A percentile compares a stretch with the other conserved stretches of the same genome.
phyloP scores from a whole-genome alignment of 2,113 vertebrate genomes.

The Rhabdomys dilectus region DNA sequence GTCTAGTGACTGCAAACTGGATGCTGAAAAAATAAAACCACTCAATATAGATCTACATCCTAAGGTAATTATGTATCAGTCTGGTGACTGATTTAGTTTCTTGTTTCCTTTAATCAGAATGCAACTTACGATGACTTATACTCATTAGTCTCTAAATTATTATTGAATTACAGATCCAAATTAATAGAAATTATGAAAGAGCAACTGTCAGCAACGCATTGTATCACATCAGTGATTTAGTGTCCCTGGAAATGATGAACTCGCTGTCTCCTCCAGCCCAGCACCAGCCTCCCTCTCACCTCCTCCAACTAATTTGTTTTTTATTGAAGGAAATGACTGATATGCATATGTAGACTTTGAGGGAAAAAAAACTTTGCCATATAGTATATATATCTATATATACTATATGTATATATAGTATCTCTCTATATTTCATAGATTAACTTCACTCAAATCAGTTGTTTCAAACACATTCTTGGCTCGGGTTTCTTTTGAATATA shows the following conservation, averaged over 20 bases:
- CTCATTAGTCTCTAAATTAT: constrained; percentile 78
- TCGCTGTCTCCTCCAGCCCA: background rate
- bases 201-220: constrained; percentile 71
- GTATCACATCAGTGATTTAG: constrained; percentile 77
- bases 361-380: constrained; percentile 74
- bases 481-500: constrained; percentile 44
- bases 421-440: constrained; percentile 77
- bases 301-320: constrained; percentile 57
- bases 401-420: too few relatives aligned
- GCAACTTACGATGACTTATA: constrained; percentile 76
- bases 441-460: constrained; percentile 75
- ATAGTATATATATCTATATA: too few relatives aligned
- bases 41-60: constrained; percentile 40
- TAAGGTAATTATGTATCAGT: constrained; percentile 13
- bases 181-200: constrained; percentile 81
- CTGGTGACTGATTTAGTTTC: background rate
- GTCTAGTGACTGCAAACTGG: background rate
- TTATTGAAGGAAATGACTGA: constrained; percentile 73
- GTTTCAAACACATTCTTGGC: constrained; percentile 74
- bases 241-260: constrained; percentile 72
- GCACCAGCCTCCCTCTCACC: too few relatives aligned
- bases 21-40: background rate
- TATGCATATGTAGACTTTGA: constrained; percentile 47
- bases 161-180: constrained; percentile 76
- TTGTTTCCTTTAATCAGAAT: constrained; percentile 78